Conservation (phyloP, 2,888 invertebrate species). For the Paralinhomoeus sp. region DNA sequence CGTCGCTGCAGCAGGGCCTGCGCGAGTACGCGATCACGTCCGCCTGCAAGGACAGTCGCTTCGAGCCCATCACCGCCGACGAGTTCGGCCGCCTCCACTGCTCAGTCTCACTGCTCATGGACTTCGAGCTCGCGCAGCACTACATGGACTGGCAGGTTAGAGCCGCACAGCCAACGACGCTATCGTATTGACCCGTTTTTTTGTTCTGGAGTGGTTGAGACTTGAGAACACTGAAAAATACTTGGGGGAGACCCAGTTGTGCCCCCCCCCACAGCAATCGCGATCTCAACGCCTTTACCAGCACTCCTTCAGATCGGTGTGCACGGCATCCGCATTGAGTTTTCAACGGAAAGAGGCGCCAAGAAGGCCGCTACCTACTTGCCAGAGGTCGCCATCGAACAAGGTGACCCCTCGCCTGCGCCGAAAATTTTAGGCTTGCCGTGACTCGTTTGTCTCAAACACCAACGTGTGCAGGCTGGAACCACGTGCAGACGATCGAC, state of each 20-base stretch:
- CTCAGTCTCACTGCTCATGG: conserved; percentile 77
- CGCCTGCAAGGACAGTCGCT: conserved; percentile 88
- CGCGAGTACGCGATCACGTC: conserved; percentile 88
- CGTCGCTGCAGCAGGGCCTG: conserved; percentile 76
- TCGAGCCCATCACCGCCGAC: conserved; percentile 74
- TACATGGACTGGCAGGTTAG: conserved; percentile 79
- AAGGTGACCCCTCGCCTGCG: conserved; percentile 45
- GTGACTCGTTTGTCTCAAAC: too few relatives aligned
- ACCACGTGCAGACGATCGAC: conserved; percentile 92
- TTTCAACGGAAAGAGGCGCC: conserved; percentile 66
- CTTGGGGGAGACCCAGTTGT: too few relatives aligned
- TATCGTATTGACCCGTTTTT: too few relatives aligned
- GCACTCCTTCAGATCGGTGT: conserved; percentile 41
- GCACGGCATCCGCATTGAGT: conserved; percentile 95
- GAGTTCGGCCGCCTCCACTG: conserved; percentile 76
- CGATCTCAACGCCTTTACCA: too few relatives aligned
- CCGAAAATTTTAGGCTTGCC: too few relatives aligned
- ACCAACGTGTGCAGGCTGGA: conserved; percentile 97
- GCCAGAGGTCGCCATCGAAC: conserved; percentile 90
- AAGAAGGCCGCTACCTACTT: conserved; percentile 91
- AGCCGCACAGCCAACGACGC: too few relatives aligned
- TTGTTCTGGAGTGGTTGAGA: too few relatives aligned
- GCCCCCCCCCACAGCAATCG: too few relatives aligned
- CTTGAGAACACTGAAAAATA: too few relatives aligned
- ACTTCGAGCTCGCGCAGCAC: conserved; percentile 83